Conservation (phyloP, 2,888 invertebrate species). For the Amitus sp. region DNA sequence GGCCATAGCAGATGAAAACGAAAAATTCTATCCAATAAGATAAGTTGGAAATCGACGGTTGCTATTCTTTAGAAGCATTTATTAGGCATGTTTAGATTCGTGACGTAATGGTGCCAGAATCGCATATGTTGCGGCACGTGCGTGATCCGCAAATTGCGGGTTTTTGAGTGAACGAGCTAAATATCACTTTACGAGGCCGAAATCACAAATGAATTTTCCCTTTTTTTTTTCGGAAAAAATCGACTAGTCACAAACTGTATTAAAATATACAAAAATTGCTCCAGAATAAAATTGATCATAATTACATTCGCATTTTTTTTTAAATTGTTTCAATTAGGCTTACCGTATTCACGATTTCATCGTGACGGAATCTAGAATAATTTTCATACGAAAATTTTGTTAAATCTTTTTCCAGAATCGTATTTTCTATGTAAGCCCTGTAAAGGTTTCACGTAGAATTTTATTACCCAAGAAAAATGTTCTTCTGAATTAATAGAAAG, state of each 20-base stretch:
- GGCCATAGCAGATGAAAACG: not conserved
- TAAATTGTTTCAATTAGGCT: too few species aligned
- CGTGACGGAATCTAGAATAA: too few species aligned
- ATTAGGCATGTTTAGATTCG: constrained; percentile 11
- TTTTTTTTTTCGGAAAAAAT: not conserved
- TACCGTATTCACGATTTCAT: too few species aligned
- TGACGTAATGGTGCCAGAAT: constrained; percentile 34
- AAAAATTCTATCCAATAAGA: too few species aligned
- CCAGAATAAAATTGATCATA: too few species aligned
- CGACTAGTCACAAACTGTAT: not conserved
- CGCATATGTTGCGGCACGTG: constrained; percentile 43
- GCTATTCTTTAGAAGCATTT: not conserved
- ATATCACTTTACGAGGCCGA: constrained; percentile 17
- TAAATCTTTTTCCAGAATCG: too few species aligned
- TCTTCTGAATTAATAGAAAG: too few species aligned
- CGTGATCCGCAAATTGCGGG: constrained; percentile 43
- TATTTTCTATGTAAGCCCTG: too few species aligned
- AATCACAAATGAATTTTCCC: not conserved
- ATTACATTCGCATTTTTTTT: too few species aligned
- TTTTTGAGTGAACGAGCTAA: constrained; percentile 19
- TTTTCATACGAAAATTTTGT: too few species aligned
- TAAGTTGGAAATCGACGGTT: not conserved
- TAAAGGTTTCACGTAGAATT: too few species aligned
- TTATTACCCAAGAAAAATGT: too few species aligned
- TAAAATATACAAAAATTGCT: not conserved